A percentile compares a stretch with the other conserved stretches of the same genome.
phyloP scores from a whole-genome alignment of 2,113 vertebrate species.

The Platysteira castanea region DNA sequence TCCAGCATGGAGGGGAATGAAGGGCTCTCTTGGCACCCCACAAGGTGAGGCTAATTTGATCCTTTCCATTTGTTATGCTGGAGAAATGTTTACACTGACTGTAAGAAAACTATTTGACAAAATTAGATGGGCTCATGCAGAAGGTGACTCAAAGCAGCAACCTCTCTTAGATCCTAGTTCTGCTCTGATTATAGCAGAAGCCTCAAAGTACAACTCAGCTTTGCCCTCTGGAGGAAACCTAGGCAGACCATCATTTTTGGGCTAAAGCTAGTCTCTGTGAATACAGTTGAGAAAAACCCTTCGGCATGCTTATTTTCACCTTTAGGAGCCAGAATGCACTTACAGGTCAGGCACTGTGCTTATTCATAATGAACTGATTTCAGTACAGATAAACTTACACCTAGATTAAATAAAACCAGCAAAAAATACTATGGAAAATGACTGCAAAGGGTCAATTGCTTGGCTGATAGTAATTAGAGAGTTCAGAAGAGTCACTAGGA shows the following conservation, averaged over 20 bases:
- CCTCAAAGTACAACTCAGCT: neutral
- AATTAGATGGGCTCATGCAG: neutral
- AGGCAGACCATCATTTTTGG: neutral
- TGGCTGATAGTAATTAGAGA: neutral
- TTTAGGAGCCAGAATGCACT: neutral
- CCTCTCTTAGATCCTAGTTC: neutral
- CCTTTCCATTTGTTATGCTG: neutral
- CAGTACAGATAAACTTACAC: neutral
- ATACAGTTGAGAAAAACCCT: neutral
- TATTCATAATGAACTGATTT: neutral
- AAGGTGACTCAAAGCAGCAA: neutral
- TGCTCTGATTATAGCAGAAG: neutral
- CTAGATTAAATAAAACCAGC: neutral
- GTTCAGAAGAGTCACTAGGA: neutral
- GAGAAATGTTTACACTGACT: neutral
- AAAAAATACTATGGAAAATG: neutral
- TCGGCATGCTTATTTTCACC: neutral
- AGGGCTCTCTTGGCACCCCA: neutral
- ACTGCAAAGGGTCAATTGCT: neutral
- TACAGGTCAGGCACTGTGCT: neutral
- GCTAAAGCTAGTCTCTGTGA: neutral
- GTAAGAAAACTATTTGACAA: neutral
- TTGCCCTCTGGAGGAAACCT: neutral
- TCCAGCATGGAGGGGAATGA: neutral
- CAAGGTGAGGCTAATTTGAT: neutral